A percentile compares a stretch with the other conserved stretches of the same genome.
Conservation (phyloP, 2,888 invertebrate genomes). For the Embidobia sp. region DNA sequence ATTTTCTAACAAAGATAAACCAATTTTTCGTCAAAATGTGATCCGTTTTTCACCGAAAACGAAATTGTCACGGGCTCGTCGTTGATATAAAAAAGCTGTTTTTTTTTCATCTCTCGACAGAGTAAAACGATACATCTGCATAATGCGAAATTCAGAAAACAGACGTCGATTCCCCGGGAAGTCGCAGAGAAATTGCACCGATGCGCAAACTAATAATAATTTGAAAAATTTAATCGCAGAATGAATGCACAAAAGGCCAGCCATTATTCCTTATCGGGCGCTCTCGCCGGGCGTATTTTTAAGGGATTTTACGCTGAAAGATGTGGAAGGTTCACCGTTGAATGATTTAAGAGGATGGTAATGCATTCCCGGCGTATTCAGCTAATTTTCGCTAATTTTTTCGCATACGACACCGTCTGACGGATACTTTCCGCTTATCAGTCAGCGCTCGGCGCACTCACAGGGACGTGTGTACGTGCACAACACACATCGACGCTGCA, state of each 20-base stretch:
- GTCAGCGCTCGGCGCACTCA: slow-evolving; percentile 55
- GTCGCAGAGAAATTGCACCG: too few relatives aligned
- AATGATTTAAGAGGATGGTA: slow-evolving; percentile 70
- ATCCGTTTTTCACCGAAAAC: too few relatives aligned
- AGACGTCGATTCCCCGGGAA: too few relatives aligned
- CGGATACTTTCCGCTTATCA: slow-evolving; percentile 69
- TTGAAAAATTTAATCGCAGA: slow-evolving; percentile 9
- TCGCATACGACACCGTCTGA: slow-evolving; percentile 61
- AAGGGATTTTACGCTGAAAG: slow-evolving; percentile 44
- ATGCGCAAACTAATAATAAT: slow-evolving; percentile 14
- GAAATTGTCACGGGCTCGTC: too few relatives aligned
- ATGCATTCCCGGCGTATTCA: slow-evolving; percentile 69
- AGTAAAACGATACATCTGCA: too few relatives aligned
- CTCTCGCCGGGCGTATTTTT: slow-evolving; percentile 23
- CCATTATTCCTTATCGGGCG: slow-evolving; percentile 46
- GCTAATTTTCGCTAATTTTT: slow-evolving; percentile 65
- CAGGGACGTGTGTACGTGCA: slow-evolving; percentile 42
- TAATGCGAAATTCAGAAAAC: too few relatives aligned
- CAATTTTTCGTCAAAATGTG: too few relatives aligned
- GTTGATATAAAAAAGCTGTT: too few relatives aligned
- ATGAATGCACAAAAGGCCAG: slow-evolving; percentile 26
- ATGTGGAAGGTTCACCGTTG: slow-evolving; percentile 55
- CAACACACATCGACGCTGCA: slow-evolving; percentile 49
- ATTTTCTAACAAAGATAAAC: too few relatives aligned
- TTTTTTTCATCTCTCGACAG: too few relatives aligned